Conservation (phyloP, 2,888 invertebrate genomes). For the Microctonus hyperodae region DNA sequence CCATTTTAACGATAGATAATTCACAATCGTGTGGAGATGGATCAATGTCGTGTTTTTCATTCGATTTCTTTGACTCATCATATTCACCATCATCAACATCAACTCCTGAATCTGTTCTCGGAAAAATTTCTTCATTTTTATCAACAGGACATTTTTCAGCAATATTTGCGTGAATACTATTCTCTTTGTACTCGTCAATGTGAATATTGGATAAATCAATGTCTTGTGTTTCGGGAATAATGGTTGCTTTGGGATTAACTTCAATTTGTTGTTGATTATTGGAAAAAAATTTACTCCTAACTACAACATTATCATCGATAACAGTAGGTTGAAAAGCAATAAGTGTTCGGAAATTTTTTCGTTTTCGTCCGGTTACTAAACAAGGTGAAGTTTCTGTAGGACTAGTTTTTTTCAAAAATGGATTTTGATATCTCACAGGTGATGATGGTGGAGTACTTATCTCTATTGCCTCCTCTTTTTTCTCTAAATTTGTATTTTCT, state of each 20-base stretch:
- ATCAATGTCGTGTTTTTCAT: neutral
- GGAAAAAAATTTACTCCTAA: constrained; percentile 55
- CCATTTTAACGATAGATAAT: neutral
- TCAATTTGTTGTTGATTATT: constrained; percentile 13
- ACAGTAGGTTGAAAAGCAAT: constrained; percentile 51
- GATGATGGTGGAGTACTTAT: constrained; percentile 36
- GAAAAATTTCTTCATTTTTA: neutral
- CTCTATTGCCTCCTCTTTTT: constrained; percentile 34
- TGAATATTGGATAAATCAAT: constrained; percentile 10
- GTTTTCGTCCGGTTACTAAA: constrained; percentile 48
- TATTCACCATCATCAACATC: constrained; percentile 7
- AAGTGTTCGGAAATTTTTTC: constrained; percentile 43
- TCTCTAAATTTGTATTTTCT: constrained; percentile 10
- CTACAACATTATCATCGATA: constrained; percentile 47
- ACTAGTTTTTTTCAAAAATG: constrained; percentile 44
- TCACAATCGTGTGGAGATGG: neutral
- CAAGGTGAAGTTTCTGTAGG: constrained; percentile 51
- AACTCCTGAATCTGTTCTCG: constrained; percentile 27
- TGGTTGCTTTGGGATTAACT: neutral
- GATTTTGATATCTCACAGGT: constrained; percentile 41
- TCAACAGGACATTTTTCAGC: neutral
- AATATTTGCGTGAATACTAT: constrained; percentile 10
- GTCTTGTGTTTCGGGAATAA: constrained; percentile 26
- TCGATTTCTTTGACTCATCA: neutral
- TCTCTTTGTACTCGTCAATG: constrained; percentile 17